Evolutionary conservation across 2,113 vertebrate genomes (phyloP).

Genomic region (Apodemus speciosus): DNA sequence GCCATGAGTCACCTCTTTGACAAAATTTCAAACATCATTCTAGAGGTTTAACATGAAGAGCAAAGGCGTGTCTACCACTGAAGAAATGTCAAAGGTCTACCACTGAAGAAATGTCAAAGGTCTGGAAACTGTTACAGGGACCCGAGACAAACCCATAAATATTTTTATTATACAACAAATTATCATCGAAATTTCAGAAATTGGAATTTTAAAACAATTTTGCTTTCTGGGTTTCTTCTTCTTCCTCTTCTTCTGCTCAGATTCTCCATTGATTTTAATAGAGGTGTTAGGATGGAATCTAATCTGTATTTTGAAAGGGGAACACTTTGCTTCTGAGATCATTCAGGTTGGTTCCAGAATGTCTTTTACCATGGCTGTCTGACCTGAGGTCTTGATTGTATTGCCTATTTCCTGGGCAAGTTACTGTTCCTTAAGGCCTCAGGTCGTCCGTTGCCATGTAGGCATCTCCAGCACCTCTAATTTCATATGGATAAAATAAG

Average conservation of each 20-base stretch:
- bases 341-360: slow-evolving; percentile 7
- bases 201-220: slow-evolving; percentile 37
- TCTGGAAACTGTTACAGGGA: not conserved
- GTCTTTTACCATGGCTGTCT: not conserved
- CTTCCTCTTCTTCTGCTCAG: not conserved
- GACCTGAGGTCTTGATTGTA: slow-evolving; percentile 25
- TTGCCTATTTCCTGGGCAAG: not conserved
- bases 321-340: slow-evolving; percentile 38
- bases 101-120: too few relatives aligned
- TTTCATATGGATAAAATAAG: slow-evolving; percentile 18
- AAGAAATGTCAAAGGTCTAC: slow-evolving; percentile 46
- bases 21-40: not conserved
- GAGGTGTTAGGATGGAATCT: not conserved
- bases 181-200: slow-evolving; percentile 36
- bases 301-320: not conserved
- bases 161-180: slow-evolving; percentile 35
- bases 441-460: not conserved
- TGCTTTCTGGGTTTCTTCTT: slow-evolving; percentile 24
- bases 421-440: not conserved
- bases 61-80: slow-evolving; percentile 17
- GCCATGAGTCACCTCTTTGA: slow-evolving; percentile 21
- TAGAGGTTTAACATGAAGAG: not conserved
- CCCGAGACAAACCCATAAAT: slow-evolving; percentile 15
- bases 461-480: slow-evolving; percentile 15
- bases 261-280: not conserved